A percentile compares a stretch with the other conserved stretches of the same genome.
Evolutionary conservation across 2,113 vertebrate species (phyloP).

Genomic region (Phylloscopus trochiloides): DNA sequence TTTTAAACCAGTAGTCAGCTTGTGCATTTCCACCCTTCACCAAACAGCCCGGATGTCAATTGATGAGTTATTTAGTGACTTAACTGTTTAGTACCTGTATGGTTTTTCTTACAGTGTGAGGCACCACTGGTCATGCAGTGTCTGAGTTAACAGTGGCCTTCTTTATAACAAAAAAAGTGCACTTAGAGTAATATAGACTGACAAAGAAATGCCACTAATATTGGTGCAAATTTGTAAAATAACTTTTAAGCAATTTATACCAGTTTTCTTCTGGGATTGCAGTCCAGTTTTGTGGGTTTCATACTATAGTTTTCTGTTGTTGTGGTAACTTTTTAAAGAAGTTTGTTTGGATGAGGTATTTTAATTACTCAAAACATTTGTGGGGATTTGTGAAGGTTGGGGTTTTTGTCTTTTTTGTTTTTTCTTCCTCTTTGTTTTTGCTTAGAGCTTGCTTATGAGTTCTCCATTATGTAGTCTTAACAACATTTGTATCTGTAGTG

Average conservation of each 20-base stretch:
- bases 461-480: neutral
- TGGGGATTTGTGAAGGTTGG: neutral
- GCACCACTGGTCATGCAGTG: neutral
- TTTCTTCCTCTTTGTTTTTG: rapidly evolving
- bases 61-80: neutral
- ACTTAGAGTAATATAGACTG: neutral
- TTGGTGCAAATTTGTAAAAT: neutral
- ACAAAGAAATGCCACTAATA: neutral
- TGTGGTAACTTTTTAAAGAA: neutral
- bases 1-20: neutral
- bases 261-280: neutral
- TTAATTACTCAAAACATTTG: neutral
- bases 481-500: neutral
- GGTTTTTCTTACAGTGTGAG: neutral
- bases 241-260: neutral
- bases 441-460: neutral
- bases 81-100: neutral
- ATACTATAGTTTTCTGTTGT: neutral
- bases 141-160: neutral
- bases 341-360: neutral
- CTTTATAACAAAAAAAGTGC: neutral
- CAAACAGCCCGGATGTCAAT: neutral
- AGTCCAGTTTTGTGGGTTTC: neutral
- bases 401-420: neutral
- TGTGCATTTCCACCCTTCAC: neutral